Percentiles rank a stretch among this genome's conserved stretches.
These are phyloP conservation scores for Hylaea fasciaria DNA, from an alignment of 2,888 invertebrate genomes.

Conservation along the genomic window DNA sequence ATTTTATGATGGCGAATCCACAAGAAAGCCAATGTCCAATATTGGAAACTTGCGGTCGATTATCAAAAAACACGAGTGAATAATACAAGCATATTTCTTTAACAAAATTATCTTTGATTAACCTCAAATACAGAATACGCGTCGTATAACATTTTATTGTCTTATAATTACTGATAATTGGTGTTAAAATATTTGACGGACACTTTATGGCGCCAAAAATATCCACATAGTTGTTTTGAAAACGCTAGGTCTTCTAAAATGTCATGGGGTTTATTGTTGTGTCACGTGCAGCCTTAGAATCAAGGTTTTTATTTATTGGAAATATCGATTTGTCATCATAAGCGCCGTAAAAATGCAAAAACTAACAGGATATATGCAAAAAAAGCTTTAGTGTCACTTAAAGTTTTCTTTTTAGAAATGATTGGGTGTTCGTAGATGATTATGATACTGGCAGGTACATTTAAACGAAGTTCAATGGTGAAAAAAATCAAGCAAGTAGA, in stretches of 20 bases:
- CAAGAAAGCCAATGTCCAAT: not conserved
- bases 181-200: constrained; percentile 22
- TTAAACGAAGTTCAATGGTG: too few relatives aligned
- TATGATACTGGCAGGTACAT: too few relatives aligned
- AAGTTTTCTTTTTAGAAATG: too few relatives aligned
- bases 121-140: constrained; percentile 16
- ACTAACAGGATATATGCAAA: too few relatives aligned
- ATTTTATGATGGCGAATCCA: not conserved
- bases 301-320: constrained; percentile 26
- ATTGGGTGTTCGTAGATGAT: too few relatives aligned
- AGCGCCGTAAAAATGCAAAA: not conserved
- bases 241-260: constrained; percentile 26
- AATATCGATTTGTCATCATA: constrained; percentile 1
- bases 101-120: constrained; percentile 16
- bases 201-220: constrained; percentile 15
- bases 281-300: constrained; percentile 25
- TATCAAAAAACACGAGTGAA: not conserved
- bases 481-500: too few relatives aligned
- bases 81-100: not conserved
- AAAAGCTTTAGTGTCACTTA: too few relatives aligned
- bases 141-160: constrained; percentile 27
- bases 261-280: constrained; percentile 26
- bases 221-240: constrained; percentile 15
- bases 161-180: constrained; percentile 29
- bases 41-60: not conserved